Conservation (phyloP, 2,888 invertebrate species). For the Aspidiotus destructor region DNA sequence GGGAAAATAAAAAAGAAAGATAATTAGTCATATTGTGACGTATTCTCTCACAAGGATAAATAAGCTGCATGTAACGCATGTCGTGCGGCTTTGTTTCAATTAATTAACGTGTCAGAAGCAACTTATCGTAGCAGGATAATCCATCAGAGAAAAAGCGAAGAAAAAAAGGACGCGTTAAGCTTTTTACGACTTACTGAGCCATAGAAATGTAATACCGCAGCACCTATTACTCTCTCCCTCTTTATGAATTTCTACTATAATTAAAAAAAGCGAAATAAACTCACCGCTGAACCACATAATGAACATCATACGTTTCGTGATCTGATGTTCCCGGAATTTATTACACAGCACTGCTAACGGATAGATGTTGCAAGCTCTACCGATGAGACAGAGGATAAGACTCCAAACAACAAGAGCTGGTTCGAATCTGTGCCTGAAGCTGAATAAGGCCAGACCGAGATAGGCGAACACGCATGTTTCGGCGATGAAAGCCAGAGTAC, state of each 20-base stretch:
- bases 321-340: constrained; percentile 93
- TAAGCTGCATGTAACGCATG: no score
- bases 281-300: constrained; percentile 98
- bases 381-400: constrained; percentile 79
- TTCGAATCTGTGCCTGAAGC: constrained; percentile 81
- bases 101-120: no score
- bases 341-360: constrained; percentile 88
- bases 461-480: constrained; percentile 99
- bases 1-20: no score
- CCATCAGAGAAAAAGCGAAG: no score
- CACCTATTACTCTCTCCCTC: no score
- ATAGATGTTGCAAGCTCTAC: constrained; percentile 93
- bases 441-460: constrained; percentile 85
- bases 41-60: no score
- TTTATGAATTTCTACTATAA: background rate
- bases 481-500: constrained; percentile 92
- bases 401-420: constrained; percentile 76
- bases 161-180: no score
- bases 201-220: no score
- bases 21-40: no score
- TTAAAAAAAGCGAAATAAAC: constrained; percentile 37
- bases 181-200: no score
- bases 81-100: no score
- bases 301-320: constrained; percentile 96
- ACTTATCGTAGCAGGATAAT: no score